Conservation (phyloP, 2,888 invertebrate genomes). For the Hoplodrina blanda region DNA sequence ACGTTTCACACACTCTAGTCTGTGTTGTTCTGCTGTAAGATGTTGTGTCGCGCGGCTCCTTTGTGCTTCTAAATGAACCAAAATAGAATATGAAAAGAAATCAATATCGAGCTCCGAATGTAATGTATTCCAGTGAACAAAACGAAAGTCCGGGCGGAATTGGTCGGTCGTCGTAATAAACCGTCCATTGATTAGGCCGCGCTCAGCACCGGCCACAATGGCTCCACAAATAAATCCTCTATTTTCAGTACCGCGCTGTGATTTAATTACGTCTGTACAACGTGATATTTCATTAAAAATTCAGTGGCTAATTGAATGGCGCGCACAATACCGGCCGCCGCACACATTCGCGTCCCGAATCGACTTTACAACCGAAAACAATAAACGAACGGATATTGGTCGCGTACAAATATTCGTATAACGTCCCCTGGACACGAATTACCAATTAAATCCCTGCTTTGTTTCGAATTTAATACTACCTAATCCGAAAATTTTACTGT, state of each 20-base stretch:
- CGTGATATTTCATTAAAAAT: slow-evolving; percentile 67
- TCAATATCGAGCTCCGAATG: slow-evolving; percentile 31
- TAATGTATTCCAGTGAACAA: slow-evolving; percentile 28
- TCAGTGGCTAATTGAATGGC: slow-evolving; percentile 66
- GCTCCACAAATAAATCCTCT: slow-evolving; percentile 57
- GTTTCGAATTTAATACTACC: slow-evolving; percentile 88
- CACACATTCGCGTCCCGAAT: slow-evolving; percentile 60
- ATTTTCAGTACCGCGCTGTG: slow-evolving; percentile 56
- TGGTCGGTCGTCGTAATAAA: slow-evolving; percentile 37
- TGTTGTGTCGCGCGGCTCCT: background rate
- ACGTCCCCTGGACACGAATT: slow-evolving; percentile 72
- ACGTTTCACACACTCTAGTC: background rate
- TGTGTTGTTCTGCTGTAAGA: background rate
- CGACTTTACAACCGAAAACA: slow-evolving; percentile 73
- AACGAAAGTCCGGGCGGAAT: slow-evolving; percentile 24
- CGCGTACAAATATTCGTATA: slow-evolving; percentile 62
- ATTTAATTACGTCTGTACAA: slow-evolving; percentile 64
- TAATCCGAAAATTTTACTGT: slow-evolving; percentile 89
- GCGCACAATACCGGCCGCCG: slow-evolving; percentile 42
- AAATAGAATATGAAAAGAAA: slow-evolving; percentile 30
- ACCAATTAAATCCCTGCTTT: slow-evolving; percentile 89
- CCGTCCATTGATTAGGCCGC: slow-evolving; percentile 55
- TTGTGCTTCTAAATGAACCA: slow-evolving; percentile 2
- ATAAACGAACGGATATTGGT: slow-evolving; percentile 73
- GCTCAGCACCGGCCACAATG: slow-evolving; percentile 48